These are phyloP conservation scores for Acleris cristana DNA, from an alignment of 2,888 invertebrate species.

Conservation along the genomic window DNA sequence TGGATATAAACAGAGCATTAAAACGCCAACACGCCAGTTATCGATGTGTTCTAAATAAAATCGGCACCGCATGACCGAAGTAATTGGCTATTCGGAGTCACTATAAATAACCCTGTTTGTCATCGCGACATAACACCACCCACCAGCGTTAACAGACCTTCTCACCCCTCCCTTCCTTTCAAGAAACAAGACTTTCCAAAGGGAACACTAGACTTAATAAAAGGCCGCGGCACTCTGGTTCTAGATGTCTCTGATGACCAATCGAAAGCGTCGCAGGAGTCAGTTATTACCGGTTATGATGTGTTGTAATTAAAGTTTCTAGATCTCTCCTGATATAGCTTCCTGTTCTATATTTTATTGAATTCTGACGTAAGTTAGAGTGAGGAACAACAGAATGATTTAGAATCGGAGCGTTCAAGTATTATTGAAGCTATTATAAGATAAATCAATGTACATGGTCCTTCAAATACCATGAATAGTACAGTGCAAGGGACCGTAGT, in stretches of 20 bases:
- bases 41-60: constrained; percentile 25
- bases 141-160: constrained; percentile 40
- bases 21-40: constrained; percentile 24
- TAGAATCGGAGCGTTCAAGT: constrained; percentile 1
- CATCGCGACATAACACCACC: constrained; percentile 40
- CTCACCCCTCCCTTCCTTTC: constrained; percentile 7
- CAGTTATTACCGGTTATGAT: constrained; percentile 14
- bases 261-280: constrained; percentile 18
- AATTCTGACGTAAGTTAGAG: constrained; percentile 7
- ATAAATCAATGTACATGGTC: constrained; percentile 32
- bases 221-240: constrained; percentile 21
- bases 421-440: constrained; percentile 8
- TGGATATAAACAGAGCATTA: constrained; percentile 27
- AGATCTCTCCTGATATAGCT: constrained; percentile 25
- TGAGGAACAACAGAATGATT: constrained; percentile 19
- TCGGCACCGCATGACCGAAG: constrained; percentile 30
- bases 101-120: constrained; percentile 44
- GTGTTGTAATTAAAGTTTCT: constrained; percentile 23
- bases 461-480: constrained; percentile 36
- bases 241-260: constrained; percentile 5
- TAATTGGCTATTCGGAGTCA: constrained; percentile 28
- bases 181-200: constrained; percentile 1
- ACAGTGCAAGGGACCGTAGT: constrained; percentile 38
- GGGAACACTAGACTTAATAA: background rate
- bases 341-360: constrained; percentile 9